A percentile compares a stretch with the other conserved stretches of the same genome.
phyloP scores from a whole-genome alignment of 2,113 vertebrate species.

The Zosterops lateralis region DNA sequence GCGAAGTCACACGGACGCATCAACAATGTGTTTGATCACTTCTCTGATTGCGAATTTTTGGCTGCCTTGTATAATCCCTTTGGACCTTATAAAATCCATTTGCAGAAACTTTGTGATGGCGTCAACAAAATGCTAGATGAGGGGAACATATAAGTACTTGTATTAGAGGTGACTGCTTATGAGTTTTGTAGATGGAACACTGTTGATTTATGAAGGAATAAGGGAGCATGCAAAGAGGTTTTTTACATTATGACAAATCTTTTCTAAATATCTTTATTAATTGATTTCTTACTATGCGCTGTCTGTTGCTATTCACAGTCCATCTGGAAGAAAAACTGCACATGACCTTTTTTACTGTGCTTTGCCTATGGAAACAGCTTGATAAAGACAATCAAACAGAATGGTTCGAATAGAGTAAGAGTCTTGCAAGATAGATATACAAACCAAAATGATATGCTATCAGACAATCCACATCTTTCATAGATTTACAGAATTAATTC shows the following conservation, averaged over 20 bases:
- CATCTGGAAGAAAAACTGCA: not conserved
- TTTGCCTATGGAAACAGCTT: constrained; percentile 38
- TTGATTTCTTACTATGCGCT: constrained; percentile 1
- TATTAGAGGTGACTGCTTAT: not conserved
- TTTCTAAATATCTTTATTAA: constrained; percentile 49
- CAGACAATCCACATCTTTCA: not conserved
- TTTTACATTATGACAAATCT: not conserved
- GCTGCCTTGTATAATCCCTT: constrained; percentile 85
- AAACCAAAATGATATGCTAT: not conserved
- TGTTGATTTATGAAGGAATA: constrained; percentile 75
- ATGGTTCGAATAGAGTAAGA: not conserved
- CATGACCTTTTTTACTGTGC: constrained; percentile 14
- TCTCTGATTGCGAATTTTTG: constrained; percentile 85
- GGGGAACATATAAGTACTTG: constrained; percentile 77
- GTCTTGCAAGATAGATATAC: not conserved
- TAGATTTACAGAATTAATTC: not conserved
- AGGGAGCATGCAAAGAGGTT: constrained; percentile 23
- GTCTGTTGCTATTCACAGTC: constrained; percentile 21
- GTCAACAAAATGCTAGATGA: constrained; percentile 89
- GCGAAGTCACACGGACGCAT: constrained; percentile 83
- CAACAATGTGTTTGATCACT: constrained; percentile 86
- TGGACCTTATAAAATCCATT: constrained; percentile 79
- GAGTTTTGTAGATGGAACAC: constrained; percentile 55
- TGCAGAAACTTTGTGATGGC: constrained; percentile 85
- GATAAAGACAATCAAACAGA: constrained; percentile 21